phyloP scores from a whole-genome alignment of 2,113 vertebrate genomes.

The Microcebus ravelobensis region DNA sequence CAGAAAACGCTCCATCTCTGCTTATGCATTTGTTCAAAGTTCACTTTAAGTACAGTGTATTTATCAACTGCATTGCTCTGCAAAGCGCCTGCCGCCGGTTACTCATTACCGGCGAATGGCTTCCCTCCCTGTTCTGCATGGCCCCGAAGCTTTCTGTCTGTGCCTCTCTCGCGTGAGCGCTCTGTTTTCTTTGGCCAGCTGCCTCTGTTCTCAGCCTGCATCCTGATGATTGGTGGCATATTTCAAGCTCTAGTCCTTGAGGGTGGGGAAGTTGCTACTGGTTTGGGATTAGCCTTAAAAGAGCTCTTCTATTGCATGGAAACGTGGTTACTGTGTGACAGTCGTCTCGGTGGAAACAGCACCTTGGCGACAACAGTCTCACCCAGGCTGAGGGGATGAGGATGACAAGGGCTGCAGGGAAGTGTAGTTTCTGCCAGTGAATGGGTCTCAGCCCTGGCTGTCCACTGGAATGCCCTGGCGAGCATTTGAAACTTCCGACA shows the following conservation, averaged over 20 bases:
- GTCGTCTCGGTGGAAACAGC: not conserved
- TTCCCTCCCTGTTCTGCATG: not conserved
- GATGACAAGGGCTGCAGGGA: not conserved
- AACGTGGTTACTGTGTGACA: not conserved
- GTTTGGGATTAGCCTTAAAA: not conserved
- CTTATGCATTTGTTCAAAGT: constrained; percentile 65
- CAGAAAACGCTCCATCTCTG: constrained; percentile 47
- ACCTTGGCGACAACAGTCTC: not conserved
- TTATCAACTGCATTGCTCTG: constrained; percentile 42
- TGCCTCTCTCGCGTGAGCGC: not conserved
- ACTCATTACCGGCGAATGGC: constrained; percentile 6
- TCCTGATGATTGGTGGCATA: not conserved
- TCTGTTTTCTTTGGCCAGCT: constrained; percentile 41
- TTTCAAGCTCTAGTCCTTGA: not conserved
- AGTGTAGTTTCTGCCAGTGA: not conserved
- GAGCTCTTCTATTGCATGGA: not conserved
- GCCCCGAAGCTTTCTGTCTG: not conserved
- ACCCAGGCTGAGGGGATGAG: not conserved
- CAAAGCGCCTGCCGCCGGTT: not conserved
- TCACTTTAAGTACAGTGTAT: constrained; percentile 61
- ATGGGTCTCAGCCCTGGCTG: not conserved
- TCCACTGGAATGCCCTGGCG: not conserved
- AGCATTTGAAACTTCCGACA: not conserved
- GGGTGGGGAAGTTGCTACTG: not conserved
- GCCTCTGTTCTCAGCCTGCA: not conserved